Conservation (phyloP, 2,888 invertebrate species). For the Lamellibrachia satsuma region DNA sequence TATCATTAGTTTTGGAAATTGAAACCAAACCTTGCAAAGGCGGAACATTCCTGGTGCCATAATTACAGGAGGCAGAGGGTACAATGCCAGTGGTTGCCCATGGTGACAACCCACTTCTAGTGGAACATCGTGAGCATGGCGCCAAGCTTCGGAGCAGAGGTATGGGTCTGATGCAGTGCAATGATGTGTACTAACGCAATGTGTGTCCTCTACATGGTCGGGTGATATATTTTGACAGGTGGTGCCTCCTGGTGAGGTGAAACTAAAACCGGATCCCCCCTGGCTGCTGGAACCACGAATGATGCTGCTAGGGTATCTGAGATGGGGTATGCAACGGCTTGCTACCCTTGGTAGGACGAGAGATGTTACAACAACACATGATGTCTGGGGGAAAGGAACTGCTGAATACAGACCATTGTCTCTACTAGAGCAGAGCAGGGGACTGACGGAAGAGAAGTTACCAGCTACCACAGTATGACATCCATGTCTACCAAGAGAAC, state of each 20-base stretch:
- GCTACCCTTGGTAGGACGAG: background rate
- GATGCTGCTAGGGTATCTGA: background rate
- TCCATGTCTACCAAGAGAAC: background rate
- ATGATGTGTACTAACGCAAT: background rate
- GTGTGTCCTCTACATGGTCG: background rate
- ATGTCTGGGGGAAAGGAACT: background rate
- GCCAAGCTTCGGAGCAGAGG: background rate
- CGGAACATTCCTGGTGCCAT: background rate
- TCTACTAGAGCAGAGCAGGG: background rate
- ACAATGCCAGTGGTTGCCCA: background rate
- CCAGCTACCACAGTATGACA: background rate
- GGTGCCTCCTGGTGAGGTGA: background rate
- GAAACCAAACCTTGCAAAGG: background rate
- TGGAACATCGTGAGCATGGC: background rate
- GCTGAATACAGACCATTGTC: background rate
- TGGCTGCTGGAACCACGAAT: background rate
- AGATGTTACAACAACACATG: background rate
- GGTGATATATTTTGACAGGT: background rate
- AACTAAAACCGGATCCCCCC: background rate
- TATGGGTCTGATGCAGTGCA: background rate
- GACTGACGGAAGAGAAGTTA: background rate
- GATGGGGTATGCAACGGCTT: background rate
- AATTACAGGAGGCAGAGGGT: background rate
- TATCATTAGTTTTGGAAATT: background rate
- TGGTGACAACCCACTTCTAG: background rate